Base-by-base conservation (phyloP, 2,888 invertebrate genomes). In the Electrophaes corylata region DNA sequence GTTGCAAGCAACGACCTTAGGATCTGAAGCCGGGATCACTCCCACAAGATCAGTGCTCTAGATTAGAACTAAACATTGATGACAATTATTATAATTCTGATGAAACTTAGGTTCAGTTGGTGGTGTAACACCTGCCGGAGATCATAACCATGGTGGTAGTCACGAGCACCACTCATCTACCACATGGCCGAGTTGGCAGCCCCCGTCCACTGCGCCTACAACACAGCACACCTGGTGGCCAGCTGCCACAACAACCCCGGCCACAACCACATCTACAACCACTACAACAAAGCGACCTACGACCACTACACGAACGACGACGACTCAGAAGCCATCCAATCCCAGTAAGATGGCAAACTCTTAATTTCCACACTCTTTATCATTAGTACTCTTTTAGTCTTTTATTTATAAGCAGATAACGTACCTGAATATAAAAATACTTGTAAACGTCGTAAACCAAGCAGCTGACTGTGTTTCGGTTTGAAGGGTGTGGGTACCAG, bases 101-200 rank as follows among this genome's bases (percentile, higher is more conserved):
- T n/a, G n/a, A 10, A 40, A 16, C n/a, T n/a, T 11, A 88, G 70
- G 83, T 69, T 71, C 84, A 47, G 69, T 79, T 2, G 79, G 79
- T 16, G 76, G 77, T 4, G 73, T 79, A 16, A 78, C 78, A 2
- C 78, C 79, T 11, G 76, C 78, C 2, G 72, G 81, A 8, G 80
- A 80, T 23, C 79, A 76, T 37, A 49, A 59, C 33, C 78, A 78
- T 48, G 82, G 83, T 52, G 73, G 73, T 20, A 73, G 72, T 26
- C 82, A 84, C 69, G 72, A 84, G 12, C 81, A 86, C 4, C 72
- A 88, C 76, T 66, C 86, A 60, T 64, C 89, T 0, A 91, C 92
- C 3, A 86, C 88, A 0, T 88, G 92, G 76, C 88, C 91, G 0
- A 86, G 85, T 72, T 92, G 92, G 88, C 80, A 73, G 49, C 81